Evolutionary conservation across 1,140 invertebrate genomes (phyloP), one percentile per base, ranked within the genome.

Genomic region (Drosophila arizonae): DNA sequence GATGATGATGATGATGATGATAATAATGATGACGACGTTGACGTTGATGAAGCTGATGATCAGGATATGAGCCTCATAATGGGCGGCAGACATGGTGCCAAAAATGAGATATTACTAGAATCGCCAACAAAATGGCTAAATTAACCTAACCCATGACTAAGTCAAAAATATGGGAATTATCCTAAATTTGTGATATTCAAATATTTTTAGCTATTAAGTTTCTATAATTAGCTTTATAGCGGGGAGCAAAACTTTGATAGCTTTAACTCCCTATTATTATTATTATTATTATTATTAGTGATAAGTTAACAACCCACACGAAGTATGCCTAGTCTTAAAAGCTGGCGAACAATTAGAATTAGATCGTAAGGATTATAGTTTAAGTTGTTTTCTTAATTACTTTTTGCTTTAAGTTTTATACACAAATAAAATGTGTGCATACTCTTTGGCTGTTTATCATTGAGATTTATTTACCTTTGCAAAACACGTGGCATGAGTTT

Each of bases 401-500:
- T 11, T 9, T 41, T n/a, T n/a, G n/a, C n/a, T n/a, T 45, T 50
- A 26, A 46, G 43, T 50, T 50, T 17, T 52, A 33, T 45, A 73
- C 70, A 68, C 61, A 60, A 81, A 81, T 74, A 77, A 84, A 86
- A 58, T 76, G 79, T 66, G 85, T 50, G 36, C 50, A 46, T 69
- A 54, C 10, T 66, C 58, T 39, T 11, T 11, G 36, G 36, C 36
- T 39, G 36, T 46, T 15, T 46, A 46, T 71, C 48, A 57, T 48
- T 78, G 65, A 82, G 65, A 61, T 72, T 50, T 39, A 46, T 75
- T 26, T 21, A 43, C n/a, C 41, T 24, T 55, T 33, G 15, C 15
- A 3, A 10, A 21, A 15, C 13, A 39, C 11, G 28, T 51, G 39
- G 28, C 15, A 55, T 55, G 10, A 55, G 30, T 55, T 36, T 60